Base-by-base conservation (phyloP, 2,113 vertebrate genomes). In the Smithornis capensis region DNA sequence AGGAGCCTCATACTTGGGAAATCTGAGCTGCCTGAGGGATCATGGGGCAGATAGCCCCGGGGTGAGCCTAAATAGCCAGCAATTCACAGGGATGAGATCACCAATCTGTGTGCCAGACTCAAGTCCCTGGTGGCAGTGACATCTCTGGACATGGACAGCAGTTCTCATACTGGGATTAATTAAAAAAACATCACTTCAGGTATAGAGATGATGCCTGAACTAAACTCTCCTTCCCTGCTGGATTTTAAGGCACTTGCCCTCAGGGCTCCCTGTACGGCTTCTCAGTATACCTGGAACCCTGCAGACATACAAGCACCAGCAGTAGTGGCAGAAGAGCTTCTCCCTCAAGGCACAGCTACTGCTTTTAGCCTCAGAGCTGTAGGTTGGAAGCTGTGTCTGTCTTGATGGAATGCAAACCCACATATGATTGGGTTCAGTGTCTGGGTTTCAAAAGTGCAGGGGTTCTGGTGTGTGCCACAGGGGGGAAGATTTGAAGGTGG, bases 11-110 rank as follows among this genome's bases (percentile, higher is more conserved):
- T 52, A 28, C n/a, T 6, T 45, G 31, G 42, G 49, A 25, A 8
- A 45, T 60, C 50, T 65, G 69, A 82, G 56, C 55, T 78, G 31
- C 62, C 24, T 47, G 31, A 81, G 64, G 23, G 29, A 47, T 62
- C 52, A 31, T 28, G n/a, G n/a, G n/a, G 14, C 63, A 77, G 35
- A 14, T 62, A 55, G 28, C 19, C 24, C 24, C 35, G 31, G 9
- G 13, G 12, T 45, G n/a, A 80, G 12, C 29, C 47, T 11, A 16
- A 65, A 62, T 0, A 50, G 10, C 17, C 0, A 1, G 27, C 45
- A 69, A 49, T 70, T 67, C 38, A 15, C 35, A 65, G 56, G 28
- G n/a, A 29, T 68, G 22, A 53, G 14, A 23, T 95, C 33, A 27
- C 62, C 64, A 76, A 76, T 38, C 53, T 52, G 19, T 40, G 33